These are phyloP conservation scores for Conus canariensis DNA, from an alignment of 2,888 invertebrate species.

Conservation along the genomic window DNA sequence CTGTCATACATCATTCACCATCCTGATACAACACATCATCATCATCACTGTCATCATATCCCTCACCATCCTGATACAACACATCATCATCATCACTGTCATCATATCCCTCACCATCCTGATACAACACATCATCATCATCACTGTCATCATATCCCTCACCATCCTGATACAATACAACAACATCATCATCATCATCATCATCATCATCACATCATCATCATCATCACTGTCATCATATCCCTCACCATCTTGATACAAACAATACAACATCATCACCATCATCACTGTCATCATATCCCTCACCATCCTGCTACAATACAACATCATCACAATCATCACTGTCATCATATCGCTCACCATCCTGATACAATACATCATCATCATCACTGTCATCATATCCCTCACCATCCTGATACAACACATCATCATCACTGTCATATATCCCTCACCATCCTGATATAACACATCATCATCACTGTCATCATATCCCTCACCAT, in stretches of 20 bases:
- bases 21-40: neutral
- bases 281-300: neutral
- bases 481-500: conserved; percentile 10
- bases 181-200: neutral
- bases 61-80: neutral
- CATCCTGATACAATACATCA: neutral
- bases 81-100: neutral
- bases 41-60: neutral
- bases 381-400: conserved; percentile 10
- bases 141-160: neutral
- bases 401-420: neutral
- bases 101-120: too few relatives aligned
- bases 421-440: neutral
- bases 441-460: neutral
- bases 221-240: conserved; percentile 24
- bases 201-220: conserved; percentile 16
- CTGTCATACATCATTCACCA: neutral
- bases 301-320: neutral
- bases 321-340: neutral
- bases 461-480: conserved; percentile 2
- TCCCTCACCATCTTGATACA: neutral
- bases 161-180: neutral
- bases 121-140: neutral
- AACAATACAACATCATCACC: neutral
- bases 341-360: neutral